Evolutionary conservation across 2,113 vertebrate genomes (phyloP), one percentile per base, ranked within the genome.

Genomic region (Rhynchomys soricoides): DNA sequence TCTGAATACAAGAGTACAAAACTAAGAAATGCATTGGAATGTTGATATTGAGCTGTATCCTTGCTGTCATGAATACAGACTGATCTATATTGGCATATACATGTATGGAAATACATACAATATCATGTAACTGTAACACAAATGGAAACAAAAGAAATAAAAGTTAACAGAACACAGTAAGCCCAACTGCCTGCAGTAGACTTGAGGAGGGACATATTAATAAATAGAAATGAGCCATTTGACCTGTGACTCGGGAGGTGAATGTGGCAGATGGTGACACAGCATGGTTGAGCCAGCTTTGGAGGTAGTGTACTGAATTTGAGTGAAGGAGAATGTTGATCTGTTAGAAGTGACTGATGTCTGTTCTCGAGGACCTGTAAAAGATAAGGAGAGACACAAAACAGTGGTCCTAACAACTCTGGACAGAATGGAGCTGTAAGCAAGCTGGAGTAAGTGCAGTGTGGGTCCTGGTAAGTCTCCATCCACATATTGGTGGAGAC

Each of bases 121-220:
- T 90, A 24, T 43, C 34, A 37, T 64, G 26, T 52, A 52, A 52
- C 64, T 81, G 29, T 2, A 24, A 48, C 37, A 37, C 19, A 10
- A 88, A 52, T 77, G 81, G 57, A 78, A 77, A 52, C 59, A 94
- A 85, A 89, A 78, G 50, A 62, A 71, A 55, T 64, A 52, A 92
- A 94, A 78, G 10, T 3, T 34, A 92, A 70, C 1, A 22, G 43
- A 85, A 83, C 22, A 7, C 52, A 37, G 5, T 52, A 29, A 55
- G n/a, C 15, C 19, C 43, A 1, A n/a, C 68, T 10, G 4, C 21
- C 34, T 22, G 1, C 40, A 74, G 21, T 55, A n/a, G 52, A 55
- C 19, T 52, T 40, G 59, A 21, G 15, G 48, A 43, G 3, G 48
- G 34, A 12, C 1, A 45, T 26, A 24, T 24, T 4, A 52, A 48